These are phyloP conservation scores for Neopipo cinnamomea DNA, from an alignment of 2,113 vertebrate species.

Conservation along the genomic window DNA sequence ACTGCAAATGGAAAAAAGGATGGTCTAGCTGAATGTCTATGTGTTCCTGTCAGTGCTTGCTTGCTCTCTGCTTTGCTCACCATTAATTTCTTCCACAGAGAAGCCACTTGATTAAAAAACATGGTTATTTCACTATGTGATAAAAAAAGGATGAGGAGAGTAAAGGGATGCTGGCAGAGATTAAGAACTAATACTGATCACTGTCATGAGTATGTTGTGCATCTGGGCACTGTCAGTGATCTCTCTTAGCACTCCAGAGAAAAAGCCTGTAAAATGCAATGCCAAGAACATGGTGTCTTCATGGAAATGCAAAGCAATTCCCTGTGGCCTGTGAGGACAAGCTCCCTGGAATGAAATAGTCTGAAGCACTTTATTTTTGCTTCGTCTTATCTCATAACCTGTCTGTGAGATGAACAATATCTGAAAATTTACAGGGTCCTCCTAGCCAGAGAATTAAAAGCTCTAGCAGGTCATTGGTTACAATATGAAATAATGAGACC, in stretches of 20 bases:
- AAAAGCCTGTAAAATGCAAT: background rate
- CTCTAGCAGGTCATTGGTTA: background rate
- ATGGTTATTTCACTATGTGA: background rate
- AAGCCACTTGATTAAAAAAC: background rate
- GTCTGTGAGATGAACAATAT: background rate
- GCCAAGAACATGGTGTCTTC: background rate
- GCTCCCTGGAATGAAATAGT: background rate
- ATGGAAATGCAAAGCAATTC: constrained; percentile 15
- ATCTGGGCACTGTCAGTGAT: background rate
- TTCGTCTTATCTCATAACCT: background rate
- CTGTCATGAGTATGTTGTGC: background rate
- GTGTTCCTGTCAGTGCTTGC: background rate
- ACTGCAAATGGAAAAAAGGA: background rate
- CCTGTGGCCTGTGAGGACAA: background rate
- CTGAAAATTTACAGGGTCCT: background rate
- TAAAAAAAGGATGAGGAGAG: background rate
- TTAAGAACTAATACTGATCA: background rate
- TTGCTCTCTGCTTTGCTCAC: background rate
- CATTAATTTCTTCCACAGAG: background rate
- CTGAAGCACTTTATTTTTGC: constrained; percentile 1
- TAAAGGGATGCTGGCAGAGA: background rate
- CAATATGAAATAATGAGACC: background rate
- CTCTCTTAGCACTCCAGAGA: background rate
- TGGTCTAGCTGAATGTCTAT: background rate
- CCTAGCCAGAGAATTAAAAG: background rate